Evolutionary conservation across 2,888 invertebrate species (phyloP), one percentile per base, ranked within the genome.

Genomic region (Cataglyphis altisquamis): DNA sequence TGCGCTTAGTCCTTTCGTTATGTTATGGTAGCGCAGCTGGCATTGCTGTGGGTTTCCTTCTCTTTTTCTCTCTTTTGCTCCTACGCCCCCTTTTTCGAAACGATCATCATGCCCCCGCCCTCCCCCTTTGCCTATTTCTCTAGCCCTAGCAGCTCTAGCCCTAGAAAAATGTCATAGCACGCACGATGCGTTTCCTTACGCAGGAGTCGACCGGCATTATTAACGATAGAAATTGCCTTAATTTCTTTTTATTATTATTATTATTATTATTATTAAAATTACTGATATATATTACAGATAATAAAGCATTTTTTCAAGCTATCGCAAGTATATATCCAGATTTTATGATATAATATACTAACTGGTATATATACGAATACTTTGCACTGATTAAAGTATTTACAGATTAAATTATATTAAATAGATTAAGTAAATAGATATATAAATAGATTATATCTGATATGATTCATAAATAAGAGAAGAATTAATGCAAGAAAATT

Each of bases 1-100:
- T 91, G 91, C 88, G 90, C 90, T 93, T 89, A 90, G 91, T 89
- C 90, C 68, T 73, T 78, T 85, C 85, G 88, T 88, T 90, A 84
- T 91, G 91, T 92, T 92, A 92, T 90, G 91, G 90, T 91, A 90
- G 92, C 90, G 94, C 94, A 94, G 94, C 94, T 94, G 94, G 93
- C 93, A 91, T 90, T 89, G 91, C 85, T 86, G 0, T 21, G 82
- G 84, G 82, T 73, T 84, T 87, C 72, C 82, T 70, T 81, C 63
- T 84, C 77, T 75, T 73, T 85, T 66, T 60, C 75, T 86, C 86
- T 81, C 86, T 84, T 86, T 57, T 48, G 75, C 64, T 63, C 39
- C 5, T 66, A 67, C 25, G 62, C 86, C 55, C 82, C 64, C 64
- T 80, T 89, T 89, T 82, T 82, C 86, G 77, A 78, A 85, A 85